Evolutionary conservation across 2,113 vertebrate genomes (phyloP).

Genomic region (Origma solitaria): DNA sequence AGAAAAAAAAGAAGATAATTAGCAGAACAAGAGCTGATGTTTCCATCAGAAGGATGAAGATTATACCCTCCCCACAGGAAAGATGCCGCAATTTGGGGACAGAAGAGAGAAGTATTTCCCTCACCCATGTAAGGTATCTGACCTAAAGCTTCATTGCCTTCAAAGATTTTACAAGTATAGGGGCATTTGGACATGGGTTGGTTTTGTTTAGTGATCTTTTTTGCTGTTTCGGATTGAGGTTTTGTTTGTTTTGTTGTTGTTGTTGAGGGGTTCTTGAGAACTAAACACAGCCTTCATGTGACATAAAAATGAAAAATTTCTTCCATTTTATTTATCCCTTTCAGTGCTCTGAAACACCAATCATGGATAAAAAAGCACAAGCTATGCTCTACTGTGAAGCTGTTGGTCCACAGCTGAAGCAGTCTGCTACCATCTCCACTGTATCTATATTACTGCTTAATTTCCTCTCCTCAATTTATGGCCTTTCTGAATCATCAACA

Average conservation of each 20-base stretch:
- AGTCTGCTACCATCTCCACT: not conserved
- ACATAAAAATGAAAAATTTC: not conserved
- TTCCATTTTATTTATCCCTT: not conserved
- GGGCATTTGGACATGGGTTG: not conserved
- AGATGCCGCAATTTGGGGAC: not conserved
- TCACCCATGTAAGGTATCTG: not conserved
- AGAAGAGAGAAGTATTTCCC: not conserved
- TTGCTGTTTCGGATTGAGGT: not conserved
- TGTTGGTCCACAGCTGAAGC: not conserved
- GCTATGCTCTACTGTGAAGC: not conserved
- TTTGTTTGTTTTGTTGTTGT: not conserved
- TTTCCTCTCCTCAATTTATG: not conserved
- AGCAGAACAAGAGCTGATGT: not conserved
- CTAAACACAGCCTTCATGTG: not conserved
- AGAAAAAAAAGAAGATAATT: not conserved
- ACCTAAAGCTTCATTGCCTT: not conserved
- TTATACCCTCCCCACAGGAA: not conserved
- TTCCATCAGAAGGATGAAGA: not conserved
- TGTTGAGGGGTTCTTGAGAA: not conserved
- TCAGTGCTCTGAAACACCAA: not conserved
- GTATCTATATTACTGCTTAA: not conserved
- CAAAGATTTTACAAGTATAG: not conserved
- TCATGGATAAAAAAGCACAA: not conserved
- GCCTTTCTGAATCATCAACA: constrained; percentile 5
- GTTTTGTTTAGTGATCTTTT: not conserved